Base-by-base conservation (phyloP, 2,797 vertebrate genomes). In the Trachops cirrhosus region DNA sequence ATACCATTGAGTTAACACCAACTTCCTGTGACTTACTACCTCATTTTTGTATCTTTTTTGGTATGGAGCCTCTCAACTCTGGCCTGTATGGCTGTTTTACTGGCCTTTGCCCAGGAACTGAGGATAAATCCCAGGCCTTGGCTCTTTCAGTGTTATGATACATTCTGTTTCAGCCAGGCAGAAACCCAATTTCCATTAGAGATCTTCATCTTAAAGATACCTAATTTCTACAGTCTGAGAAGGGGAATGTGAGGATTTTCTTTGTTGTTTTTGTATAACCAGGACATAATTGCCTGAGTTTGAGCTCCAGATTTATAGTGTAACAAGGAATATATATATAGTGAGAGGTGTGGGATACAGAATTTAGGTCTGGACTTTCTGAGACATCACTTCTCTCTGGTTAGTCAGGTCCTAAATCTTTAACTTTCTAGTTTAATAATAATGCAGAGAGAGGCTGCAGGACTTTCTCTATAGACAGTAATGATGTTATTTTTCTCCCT, bases 141-240 rank as follows among this genome's bases (percentile, higher is more conserved):
- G 86, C 93, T 93, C 77, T 75, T 73, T 93, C 57, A 7, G 9
- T 87, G 90, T 91, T 95, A 89, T 32, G n/a, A 18, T 64, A 64
- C 91, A 86, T 95, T 96, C 82, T 93, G 74, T 97, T 96, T 6
- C 46, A 89, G 97, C 97, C 96, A 97, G 88, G 59, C 93, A 94
- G 87, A 96, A 97, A 91, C 86, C 67, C 70, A 44, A 59, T 92
- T 97, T 94, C 67, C 46, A 77, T 83, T 67, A 92, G 70, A 86
- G 91, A 73, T 89, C 86, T 94, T 88, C 41, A 21, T 84, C 62
- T 84, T 90, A 91, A 94, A 91, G 79, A 96, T 74, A 74, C 95
- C 91, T 95, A 39, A 86, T 96, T 95, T 92, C 91, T 68, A 70
- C 8, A 32, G 32, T 89, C 92, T 92, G 78, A 70, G 78, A 95